A percentile compares a stretch with the other conserved stretches of the same genome.
Conservation (phyloP, 2,797 vertebrate genomes). For the Danio tinwini region DNA sequence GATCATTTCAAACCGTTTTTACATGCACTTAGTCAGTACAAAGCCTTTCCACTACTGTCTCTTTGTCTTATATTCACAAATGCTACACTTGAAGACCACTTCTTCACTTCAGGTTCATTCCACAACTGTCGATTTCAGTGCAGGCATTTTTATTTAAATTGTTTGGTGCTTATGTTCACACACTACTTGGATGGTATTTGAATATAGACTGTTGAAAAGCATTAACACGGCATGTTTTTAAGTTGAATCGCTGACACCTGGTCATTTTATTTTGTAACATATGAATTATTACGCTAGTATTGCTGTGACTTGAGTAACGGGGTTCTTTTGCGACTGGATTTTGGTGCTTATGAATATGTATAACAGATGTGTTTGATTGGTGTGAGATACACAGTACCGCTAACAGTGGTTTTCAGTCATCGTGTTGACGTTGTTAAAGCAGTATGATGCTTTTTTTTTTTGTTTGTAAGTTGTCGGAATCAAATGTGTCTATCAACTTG, state of each 20-base stretch:
- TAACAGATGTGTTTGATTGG: slow-evolving; percentile 15
- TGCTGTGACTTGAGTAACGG: slow-evolving; percentile 28
- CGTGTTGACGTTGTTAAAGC: slow-evolving; percentile 6
- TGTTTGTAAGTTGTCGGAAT: slow-evolving; percentile 25
- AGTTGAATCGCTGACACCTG: background rate
- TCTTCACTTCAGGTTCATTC: slow-evolving; percentile 53
- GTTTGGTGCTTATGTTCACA: slow-evolving; percentile 55
- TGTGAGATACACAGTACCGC: background rate
- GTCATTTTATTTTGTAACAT: slow-evolving; percentile 48
- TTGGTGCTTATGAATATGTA: slow-evolving; percentile 52
- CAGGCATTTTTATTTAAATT: slow-evolving; percentile 2
- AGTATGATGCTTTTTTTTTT: slow-evolving; percentile 2
- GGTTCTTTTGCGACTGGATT: slow-evolving; percentile 45
- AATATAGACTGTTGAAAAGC: slow-evolving; percentile 38
- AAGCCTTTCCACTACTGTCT: background rate
- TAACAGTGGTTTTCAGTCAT: slow-evolving; percentile 27
- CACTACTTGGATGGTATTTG: slow-evolving; percentile 40
- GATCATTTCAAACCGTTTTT: background rate
- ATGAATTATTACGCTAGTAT: slow-evolving; percentile 36
- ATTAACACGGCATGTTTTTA: slow-evolving; percentile 41
- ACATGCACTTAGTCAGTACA: background rate
- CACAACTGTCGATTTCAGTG: slow-evolving; percentile 49
- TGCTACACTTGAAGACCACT: slow-evolving; percentile 23
- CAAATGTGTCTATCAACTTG: slow-evolving; percentile 23
- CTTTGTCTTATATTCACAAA: slow-evolving; percentile 14